Conservation (phyloP, 1,140 invertebrate species). For the Drosophila carrolli region DNA sequence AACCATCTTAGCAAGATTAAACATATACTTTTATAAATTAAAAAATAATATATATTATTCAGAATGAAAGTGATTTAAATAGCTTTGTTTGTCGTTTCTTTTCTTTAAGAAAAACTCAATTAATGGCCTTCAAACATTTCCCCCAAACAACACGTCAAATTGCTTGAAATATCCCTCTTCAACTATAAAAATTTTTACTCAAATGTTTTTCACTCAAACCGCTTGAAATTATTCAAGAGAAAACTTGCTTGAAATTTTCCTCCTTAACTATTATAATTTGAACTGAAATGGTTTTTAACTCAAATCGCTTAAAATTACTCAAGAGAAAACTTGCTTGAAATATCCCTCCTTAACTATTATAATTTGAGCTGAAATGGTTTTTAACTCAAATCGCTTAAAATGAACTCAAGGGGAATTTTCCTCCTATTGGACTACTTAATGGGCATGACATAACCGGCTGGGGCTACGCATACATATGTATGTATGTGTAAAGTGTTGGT, state of each 20-base stretch:
- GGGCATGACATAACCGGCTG: slow-evolving; percentile 67
- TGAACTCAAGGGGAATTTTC: slow-evolving; percentile 38
- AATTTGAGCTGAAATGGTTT: neutral
- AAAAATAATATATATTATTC: no score
- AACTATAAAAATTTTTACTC: slow-evolving; percentile 2
- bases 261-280: slow-evolving; percentile 1
- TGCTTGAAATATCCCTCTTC: neutral
- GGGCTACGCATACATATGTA: slow-evolving; percentile 12
- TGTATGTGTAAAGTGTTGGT: slow-evolving; percentile 21
- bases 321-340: neutral
- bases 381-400: slow-evolving; percentile 46
- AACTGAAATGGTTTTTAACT: slow-evolving; percentile 24
- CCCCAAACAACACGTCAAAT: neutral
- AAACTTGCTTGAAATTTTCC: neutral
- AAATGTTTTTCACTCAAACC: slow-evolving; percentile 25
- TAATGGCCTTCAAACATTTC: neutral
- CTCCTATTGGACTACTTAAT: slow-evolving; percentile 42
- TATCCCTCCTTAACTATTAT: neutral
- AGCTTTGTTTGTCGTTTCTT: no score
- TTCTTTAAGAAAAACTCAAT: neutral
- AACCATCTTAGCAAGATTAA: no score
- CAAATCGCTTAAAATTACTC: slow-evolving; percentile 3
- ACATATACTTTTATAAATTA: no score
- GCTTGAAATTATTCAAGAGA: neutral
- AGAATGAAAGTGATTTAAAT: no score